Percentiles rank a stretch among this genome's conserved stretches.
Conservation (phyloP, 2,113 vertebrate species). For the Seriola quinqueradiata region DNA sequence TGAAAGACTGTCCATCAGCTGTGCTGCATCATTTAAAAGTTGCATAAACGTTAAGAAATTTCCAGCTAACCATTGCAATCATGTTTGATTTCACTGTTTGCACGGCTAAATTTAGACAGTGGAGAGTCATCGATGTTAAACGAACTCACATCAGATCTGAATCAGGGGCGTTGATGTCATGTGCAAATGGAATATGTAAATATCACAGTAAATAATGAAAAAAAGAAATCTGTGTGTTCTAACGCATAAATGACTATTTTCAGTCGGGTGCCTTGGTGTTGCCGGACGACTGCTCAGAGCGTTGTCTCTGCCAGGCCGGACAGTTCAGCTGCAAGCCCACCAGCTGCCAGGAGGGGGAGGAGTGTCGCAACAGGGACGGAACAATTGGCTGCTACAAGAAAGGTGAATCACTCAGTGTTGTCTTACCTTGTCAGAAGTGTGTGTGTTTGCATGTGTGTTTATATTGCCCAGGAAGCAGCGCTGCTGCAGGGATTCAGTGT, state of each 20-base stretch:
- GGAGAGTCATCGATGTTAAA: too few relatives aligned
- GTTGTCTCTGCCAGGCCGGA: constrained; percentile 36
- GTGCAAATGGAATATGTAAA: not conserved
- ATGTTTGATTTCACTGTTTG: not conserved
- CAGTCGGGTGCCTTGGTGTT: constrained; percentile 1
- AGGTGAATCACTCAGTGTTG: not conserved
- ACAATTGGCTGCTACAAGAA: constrained; percentile 8
- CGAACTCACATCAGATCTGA: too few relatives aligned
- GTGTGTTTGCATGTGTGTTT: not conserved
- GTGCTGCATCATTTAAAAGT: too few relatives aligned
- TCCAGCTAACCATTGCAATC: too few relatives aligned
- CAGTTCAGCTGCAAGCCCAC: constrained; percentile 11
- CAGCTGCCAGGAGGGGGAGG: constrained; percentile 14
- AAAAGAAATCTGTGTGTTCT: not conserved
- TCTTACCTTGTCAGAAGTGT: not conserved
- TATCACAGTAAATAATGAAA: not conserved
- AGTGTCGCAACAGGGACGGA: constrained; percentile 40
- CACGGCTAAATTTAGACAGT: not conserved
- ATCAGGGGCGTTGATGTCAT: too few relatives aligned
- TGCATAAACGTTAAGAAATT: too few relatives aligned
- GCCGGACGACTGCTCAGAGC: constrained; percentile 8
- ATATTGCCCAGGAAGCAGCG: too few relatives aligned
- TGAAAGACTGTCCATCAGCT: too few relatives aligned
- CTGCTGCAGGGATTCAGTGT: too few relatives aligned
- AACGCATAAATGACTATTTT: not conserved